Evolutionary conservation across 2,113 vertebrate genomes (phyloP).

Genomic region (Camelus dromedarius): DNA sequence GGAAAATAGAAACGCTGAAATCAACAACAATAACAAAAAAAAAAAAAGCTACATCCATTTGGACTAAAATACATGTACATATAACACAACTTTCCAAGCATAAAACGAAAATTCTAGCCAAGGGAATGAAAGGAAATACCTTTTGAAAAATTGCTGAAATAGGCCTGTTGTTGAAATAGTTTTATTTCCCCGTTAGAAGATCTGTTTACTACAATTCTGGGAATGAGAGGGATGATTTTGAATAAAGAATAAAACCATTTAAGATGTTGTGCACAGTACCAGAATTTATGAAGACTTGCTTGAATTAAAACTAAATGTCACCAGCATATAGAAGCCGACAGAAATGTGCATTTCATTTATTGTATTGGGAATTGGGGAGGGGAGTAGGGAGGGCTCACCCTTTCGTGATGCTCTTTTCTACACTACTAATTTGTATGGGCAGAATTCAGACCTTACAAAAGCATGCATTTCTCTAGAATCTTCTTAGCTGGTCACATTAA

Average conservation of each 20-base stretch:
- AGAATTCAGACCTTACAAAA: background rate
- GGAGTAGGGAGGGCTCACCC: background rate
- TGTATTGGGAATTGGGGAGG: constrained; percentile 62
- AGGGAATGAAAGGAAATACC: constrained; percentile 80
- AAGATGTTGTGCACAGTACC: constrained; percentile 68
- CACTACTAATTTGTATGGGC: constrained; percentile 3
- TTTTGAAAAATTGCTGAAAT: constrained; percentile 82
- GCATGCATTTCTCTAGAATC: background rate
- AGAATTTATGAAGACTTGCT: constrained; percentile 70
- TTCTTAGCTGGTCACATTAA: constrained; percentile 34
- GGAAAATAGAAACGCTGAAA: constrained; percentile 80
- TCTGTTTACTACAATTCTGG: constrained; percentile 78
- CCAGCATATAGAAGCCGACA: constrained; percentile 55
- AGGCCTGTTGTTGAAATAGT: constrained; percentile 78
- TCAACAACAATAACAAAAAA: constrained; percentile 77
- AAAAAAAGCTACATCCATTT: constrained; percentile 77
- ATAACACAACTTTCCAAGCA: constrained; percentile 81
- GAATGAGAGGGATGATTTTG: constrained; percentile 77
- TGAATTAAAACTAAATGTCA: constrained; percentile 77
- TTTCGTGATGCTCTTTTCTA: background rate
- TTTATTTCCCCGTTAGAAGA: constrained; percentile 80
- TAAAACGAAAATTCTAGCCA: constrained; percentile 77
- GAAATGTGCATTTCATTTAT: constrained; percentile 72
- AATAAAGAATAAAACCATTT: constrained; percentile 79
- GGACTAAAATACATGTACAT: constrained; percentile 78